Evolutionary conservation across 1,140 invertebrate species (phyloP).

Genomic region (Asobara japonica): DNA sequence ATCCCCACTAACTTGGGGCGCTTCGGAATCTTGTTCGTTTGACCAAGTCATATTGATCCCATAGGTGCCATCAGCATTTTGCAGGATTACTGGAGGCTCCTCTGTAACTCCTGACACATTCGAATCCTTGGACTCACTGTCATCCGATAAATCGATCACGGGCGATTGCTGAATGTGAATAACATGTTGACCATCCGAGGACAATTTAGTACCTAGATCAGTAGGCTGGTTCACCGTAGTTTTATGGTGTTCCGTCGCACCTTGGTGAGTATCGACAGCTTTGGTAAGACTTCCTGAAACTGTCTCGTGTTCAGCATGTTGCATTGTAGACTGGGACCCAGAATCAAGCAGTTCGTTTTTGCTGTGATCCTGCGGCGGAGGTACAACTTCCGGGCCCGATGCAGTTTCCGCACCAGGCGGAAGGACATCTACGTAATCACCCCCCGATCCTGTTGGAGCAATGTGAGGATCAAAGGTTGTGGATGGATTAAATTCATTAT

Average conservation of each 20-base stretch:
- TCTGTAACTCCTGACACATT: constrained; percentile 14
- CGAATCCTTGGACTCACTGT: constrained; percentile 18
- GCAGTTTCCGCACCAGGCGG: constrained; percentile 32
- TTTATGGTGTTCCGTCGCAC: background rate
- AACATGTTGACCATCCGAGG: constrained; percentile 39
- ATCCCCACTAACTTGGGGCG: background rate
- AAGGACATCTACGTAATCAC: constrained; percentile 25
- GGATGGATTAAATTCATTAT: background rate
- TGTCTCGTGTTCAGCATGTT: constrained; percentile 4
- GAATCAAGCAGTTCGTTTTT: background rate
- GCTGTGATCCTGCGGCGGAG: background rate
- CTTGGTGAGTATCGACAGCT: constrained; percentile 9
- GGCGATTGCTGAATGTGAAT: constrained; percentile 50
- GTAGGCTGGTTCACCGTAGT: background rate
- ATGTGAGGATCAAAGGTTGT: constrained; percentile 5
- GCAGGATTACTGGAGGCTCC: constrained; percentile 34
- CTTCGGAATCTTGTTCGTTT: background rate
- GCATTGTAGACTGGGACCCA: background rate
- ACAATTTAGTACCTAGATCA: background rate
- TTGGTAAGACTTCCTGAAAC: constrained; percentile 4
- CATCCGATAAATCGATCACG: constrained; percentile 44
- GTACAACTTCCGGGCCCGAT: constrained; percentile 3
- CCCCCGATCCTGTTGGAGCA: background rate
- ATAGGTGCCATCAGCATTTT: constrained; percentile 37
- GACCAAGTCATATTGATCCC: constrained; percentile 34